A percentile compares a stretch with the other conserved stretches of the same genome.
These are phyloP conservation scores for Pteruthius melanotis DNA, from an alignment of 2,113 vertebrate genomes.

Conservation along the genomic window DNA sequence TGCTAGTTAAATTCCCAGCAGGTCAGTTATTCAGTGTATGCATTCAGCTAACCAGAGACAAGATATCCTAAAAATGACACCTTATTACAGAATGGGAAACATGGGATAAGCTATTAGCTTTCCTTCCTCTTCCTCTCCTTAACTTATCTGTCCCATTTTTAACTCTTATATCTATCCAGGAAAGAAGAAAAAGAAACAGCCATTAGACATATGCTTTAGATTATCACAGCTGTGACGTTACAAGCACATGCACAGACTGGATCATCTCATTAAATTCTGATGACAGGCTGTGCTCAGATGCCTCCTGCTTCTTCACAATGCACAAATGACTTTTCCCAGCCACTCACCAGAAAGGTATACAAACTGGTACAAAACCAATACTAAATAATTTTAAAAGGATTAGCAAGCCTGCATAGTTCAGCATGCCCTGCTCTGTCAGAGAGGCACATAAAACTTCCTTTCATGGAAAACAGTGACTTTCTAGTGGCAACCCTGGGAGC, in stretches of 20 bases:
- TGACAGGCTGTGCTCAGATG: not conserved
- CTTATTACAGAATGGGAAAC: constrained; percentile 10
- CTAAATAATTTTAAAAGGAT: not conserved
- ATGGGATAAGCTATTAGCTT: not conserved
- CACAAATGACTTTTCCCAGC: not conserved
- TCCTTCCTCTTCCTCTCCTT: not conserved
- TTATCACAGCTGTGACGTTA: not conserved
- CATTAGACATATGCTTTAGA: not conserved
- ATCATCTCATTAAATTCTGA: not conserved
- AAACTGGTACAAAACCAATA: not conserved
- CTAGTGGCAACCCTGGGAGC: not conserved
- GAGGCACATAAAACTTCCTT: not conserved
- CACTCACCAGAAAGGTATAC: not conserved
- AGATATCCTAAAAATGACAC: constrained; percentile 13
- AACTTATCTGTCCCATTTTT: not conserved
- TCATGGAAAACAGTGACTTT: not conserved
- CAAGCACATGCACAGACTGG: not conserved
- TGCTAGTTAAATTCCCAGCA: constrained; percentile 35
- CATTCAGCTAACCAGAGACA: not conserved
- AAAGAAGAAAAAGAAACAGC: not conserved
- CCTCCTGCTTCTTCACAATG: not conserved
- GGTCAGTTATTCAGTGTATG: not conserved
- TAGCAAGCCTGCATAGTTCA: not conserved
- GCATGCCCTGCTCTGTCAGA: not conserved
- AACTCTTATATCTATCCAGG: not conserved